Evolutionary conservation across 1,140 invertebrate genomes (phyloP).

Genomic region (Diabrotica undecimpunctata): DNA sequence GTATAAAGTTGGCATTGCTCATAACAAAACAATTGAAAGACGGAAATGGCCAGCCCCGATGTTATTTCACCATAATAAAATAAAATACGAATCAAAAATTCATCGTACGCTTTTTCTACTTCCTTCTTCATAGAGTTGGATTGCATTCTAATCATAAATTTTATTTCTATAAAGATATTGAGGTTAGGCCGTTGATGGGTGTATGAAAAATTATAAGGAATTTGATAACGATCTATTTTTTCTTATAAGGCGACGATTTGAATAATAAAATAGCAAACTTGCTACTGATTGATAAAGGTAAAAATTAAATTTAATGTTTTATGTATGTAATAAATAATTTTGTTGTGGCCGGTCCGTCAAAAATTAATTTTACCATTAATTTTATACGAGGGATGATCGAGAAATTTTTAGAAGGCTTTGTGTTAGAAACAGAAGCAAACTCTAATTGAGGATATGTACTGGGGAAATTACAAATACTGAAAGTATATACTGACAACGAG

Average conservation of each 20-base stretch:
- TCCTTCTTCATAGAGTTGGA: constrained; percentile 16
- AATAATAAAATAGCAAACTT: too few relatives aligned
- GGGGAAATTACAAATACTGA: too few relatives aligned
- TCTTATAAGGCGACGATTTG: neutral
- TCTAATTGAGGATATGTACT: too few relatives aligned
- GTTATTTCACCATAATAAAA: constrained; percentile 21
- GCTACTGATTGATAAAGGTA: too few relatives aligned
- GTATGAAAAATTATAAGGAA: constrained; percentile 18
- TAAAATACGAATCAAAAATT: constrained; percentile 17
- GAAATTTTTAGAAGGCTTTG: too few relatives aligned
- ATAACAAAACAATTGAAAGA: constrained; percentile 20
- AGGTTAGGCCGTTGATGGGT: constrained; percentile 11
- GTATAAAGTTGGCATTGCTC: constrained; percentile 21
- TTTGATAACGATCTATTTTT: constrained; percentile 20
- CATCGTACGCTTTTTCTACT: constrained; percentile 16
- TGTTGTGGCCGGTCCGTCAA: too few relatives aligned
- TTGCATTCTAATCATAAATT: constrained; percentile 11
- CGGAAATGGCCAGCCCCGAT: constrained; percentile 17
- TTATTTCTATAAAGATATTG: constrained; percentile 21
- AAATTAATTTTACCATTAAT: too few relatives aligned
- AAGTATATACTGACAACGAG: too few relatives aligned
- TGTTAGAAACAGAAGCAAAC: too few relatives aligned
- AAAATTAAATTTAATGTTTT: too few relatives aligned
- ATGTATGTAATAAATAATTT: too few relatives aligned
- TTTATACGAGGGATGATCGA: too few relatives aligned